Conservation (phyloP, 23 tunicate genomes). For the Aplidium turbinatum region DNA sequence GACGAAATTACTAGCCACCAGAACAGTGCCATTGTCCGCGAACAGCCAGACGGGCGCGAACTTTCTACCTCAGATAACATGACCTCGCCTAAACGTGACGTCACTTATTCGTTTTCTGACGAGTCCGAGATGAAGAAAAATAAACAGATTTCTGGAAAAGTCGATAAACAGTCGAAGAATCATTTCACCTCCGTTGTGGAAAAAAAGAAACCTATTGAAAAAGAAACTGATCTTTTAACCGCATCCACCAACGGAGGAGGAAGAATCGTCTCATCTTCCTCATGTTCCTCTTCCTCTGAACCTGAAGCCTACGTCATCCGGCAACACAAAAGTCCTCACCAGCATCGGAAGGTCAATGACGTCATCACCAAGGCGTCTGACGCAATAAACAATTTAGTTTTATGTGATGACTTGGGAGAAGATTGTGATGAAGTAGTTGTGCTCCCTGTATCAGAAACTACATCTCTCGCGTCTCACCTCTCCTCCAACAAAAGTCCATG, state of each 20-base stretch:
- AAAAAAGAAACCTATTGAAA: no score
- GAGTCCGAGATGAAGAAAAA: no score
- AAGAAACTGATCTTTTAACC: no score
- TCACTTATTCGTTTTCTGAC: no score
- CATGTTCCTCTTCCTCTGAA: constrained; percentile 52
- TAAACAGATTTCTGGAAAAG: no score
- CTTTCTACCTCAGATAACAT: neutral
- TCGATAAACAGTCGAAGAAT: no score
- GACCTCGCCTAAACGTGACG: no score
- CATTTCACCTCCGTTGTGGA: no score
- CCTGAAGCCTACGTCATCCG: constrained; percentile 45
- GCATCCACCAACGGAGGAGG: constrained; percentile 26
- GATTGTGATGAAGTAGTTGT: constrained; percentile 47
- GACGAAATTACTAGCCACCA: neutral
- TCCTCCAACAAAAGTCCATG: constrained; percentile 23
- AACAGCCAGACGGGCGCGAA: constrained; percentile 56
- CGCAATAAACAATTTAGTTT: constrained; percentile 29
- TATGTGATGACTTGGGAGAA: constrained; percentile 2
- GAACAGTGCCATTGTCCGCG: constrained; percentile 26
- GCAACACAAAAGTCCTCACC: constrained; percentile 9
- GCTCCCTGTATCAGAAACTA: constrained; percentile 51
- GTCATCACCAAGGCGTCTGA: constrained; percentile 24
- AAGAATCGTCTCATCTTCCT: constrained; percentile 38
- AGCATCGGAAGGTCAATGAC: constrained; percentile 23
- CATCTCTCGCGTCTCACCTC: constrained; percentile 39